Base-by-base conservation (phyloP, 2,797 vertebrate species). In the Chanos chanos region DNA sequence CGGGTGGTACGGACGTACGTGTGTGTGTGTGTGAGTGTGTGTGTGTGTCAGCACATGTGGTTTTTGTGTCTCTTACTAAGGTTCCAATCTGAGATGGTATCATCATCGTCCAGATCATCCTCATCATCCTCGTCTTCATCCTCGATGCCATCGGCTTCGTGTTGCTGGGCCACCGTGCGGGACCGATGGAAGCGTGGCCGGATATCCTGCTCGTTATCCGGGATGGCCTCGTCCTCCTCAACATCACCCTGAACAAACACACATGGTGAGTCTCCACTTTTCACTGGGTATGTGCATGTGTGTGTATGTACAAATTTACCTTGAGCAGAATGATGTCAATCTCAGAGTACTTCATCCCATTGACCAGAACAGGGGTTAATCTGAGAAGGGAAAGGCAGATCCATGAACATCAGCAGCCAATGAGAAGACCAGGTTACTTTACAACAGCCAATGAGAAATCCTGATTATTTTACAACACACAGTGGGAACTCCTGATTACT, bases 271-370 rank as follows among this genome's bases (percentile, higher is more conserved):
- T n/a, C n/a, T n/a, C n/a, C n/a, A n/a, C n/a, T n/a, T n/a, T 5
- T 10, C 8, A 18, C 18, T 30, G 6, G 9, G 28, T 30, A 30
- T 30, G 28, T 3, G 6, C 9, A 8, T 9, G 9, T 9, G 8
- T 30, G 7, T 7, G 9, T 30, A 7, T 30, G 7, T 39, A 1
- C 39, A 16, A 4, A 74, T 92, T 89, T 72, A 97, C 95, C 93
- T 97, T 98, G 73, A 98, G 89, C 40, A 98, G 85, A 78, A 98
- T 98, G 69, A 98, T 96, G 87, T 98, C 96, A 13, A 98, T 97
- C 85, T 98, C 95, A 1, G 94, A 98, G 78, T 98, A 98, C 80
- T 97, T 98, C 95, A 98, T 98, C 77, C 96, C 96, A 71, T 97
- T 97, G 78, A 98, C 94, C 59, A 98, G 89, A 48, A 98, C 94